Evolutionary conservation across 2,797 vertebrate genomes (phyloP).

Genomic region (Lepilemur septentrionalis): DNA sequence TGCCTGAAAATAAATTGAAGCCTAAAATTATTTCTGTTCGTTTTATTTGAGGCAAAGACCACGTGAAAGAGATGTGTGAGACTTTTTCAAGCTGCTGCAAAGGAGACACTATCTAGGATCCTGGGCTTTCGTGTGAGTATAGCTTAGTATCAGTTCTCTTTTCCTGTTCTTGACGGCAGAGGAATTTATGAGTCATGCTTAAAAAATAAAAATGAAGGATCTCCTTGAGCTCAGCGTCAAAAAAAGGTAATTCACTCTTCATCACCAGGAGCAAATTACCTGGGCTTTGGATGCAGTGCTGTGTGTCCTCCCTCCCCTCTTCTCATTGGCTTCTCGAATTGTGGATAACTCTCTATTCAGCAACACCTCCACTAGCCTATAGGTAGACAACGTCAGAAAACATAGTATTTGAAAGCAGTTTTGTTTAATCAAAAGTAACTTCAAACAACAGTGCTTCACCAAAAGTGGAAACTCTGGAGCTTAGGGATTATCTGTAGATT

Average conservation of each 20-base stretch:
- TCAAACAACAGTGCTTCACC: not conserved
- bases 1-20: constrained; percentile 47
- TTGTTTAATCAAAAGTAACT: constrained; percentile 5
- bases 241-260: not conserved
- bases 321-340: constrained; percentile 13
- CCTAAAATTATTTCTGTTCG: constrained; percentile 1
- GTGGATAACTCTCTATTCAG: not conserved
- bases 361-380: not conserved
- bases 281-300: not conserved
- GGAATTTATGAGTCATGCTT: constrained; percentile 28
- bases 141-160: not conserved
- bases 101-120: not conserved
- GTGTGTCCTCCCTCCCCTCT: not conserved
- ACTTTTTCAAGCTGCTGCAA: not conserved
- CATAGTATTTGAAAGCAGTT: not conserved
- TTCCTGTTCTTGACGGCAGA: not conserved
- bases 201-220: not conserved
- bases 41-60: constrained; percentile 26
- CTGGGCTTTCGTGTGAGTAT: not conserved
- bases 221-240: not conserved
- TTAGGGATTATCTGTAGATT: not conserved
- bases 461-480: not conserved
- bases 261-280: not conserved
- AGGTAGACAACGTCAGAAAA: not conserved
- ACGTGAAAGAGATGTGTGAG: not conserved